Evolutionary conservation across 2,888 invertebrate genomes (phyloP), one percentile per base, ranked within the genome.

Genomic region (Drosophila suboccidentalis): DNA sequence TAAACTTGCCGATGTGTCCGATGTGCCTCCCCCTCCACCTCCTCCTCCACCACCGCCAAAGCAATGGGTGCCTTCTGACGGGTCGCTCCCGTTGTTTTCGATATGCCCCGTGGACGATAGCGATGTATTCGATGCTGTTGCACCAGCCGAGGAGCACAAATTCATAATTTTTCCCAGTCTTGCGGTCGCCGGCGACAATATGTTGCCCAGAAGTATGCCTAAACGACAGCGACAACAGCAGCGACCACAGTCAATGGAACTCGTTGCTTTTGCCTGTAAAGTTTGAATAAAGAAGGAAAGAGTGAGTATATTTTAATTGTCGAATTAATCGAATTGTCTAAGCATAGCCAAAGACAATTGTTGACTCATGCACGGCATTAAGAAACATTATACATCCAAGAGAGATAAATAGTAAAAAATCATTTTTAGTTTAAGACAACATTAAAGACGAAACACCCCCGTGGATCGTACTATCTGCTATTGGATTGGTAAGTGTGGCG

Each of bases 131-230:
- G 91, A 91, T 84, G 91, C 91, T 74, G 91, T 91, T 80, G 92
- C 92, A 85, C 92, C 91, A 71, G 91, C 87, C 70, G 92, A 92
- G 67, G 92, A 92, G 80, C 92, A 92, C 91, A 92, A 91, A 91
- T 92, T 92, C 92, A 92, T 92, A 91, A 91, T 92, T 92, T 92
- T 91, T 89, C 91, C 90, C 91, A 91, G 89, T 75, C 89, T 90
- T 83, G 86, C 86, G 89, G 88, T 88, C 77, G 86, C 81, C 75
- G 90, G 85, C 83, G 91, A 90, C 91, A 91, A 87, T 83, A 84
- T 80, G 88, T 87, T 85, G 91, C 91, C 87, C 87, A 90, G 89
- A 83, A 84, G 76, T 80, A 71, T 59, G 71, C 71, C 74, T 73
- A 83, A 72, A 74, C 72, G 82, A 83, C 85, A 84, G 74, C 44